phyloP scores from a whole-genome alignment of 2,888 invertebrate genomes.

The Pimpla rufipes region DNA sequence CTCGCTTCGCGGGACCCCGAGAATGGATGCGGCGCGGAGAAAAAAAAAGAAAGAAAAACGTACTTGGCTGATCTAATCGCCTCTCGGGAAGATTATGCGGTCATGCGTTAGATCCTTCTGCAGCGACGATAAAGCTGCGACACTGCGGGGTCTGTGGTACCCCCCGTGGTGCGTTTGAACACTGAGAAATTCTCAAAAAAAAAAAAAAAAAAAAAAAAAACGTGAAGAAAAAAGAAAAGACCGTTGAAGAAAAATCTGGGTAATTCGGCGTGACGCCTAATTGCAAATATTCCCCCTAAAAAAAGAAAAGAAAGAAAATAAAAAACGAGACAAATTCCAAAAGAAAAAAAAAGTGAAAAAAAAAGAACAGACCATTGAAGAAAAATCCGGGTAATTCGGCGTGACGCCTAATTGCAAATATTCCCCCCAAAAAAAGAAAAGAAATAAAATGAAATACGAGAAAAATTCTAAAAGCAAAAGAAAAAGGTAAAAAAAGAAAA shows the following conservation, averaged over 20 bases:
- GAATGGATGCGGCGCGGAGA: constrained; percentile 47
- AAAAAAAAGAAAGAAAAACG: constrained; percentile 15
- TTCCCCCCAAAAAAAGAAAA: constrained; percentile 28
- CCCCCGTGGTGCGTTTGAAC: constrained; percentile 27
- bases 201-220: constrained; percentile 22
- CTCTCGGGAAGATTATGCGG: constrained; percentile 60
- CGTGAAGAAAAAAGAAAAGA: constrained; percentile 44
- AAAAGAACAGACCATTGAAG: constrained; percentile 41
- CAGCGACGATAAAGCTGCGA: constrained; percentile 16
- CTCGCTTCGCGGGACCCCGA: constrained; percentile 56
- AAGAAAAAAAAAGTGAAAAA: constrained; percentile 10
- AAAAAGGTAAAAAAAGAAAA: constrained; percentile 42
- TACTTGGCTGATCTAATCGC: constrained; percentile 65
- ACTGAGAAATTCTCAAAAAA: constrained; percentile 38
- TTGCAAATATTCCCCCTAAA: constrained; percentile 26
- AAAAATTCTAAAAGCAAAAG: too few species aligned
- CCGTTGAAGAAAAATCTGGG: constrained; percentile 32
- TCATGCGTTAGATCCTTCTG: constrained; percentile 57
- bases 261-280: constrained; percentile 50
- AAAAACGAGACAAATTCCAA: too few species aligned
- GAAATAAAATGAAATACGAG: too few species aligned
- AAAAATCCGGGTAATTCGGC: constrained; percentile 47
- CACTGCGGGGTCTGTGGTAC: neutral
- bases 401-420: constrained; percentile 47
- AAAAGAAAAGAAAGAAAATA: constrained; percentile 49